Evolutionary conservation across 2,888 invertebrate genomes (phyloP), one percentile per base, ranked within the genome.

Genomic region (Rutpela maculata): DNA sequence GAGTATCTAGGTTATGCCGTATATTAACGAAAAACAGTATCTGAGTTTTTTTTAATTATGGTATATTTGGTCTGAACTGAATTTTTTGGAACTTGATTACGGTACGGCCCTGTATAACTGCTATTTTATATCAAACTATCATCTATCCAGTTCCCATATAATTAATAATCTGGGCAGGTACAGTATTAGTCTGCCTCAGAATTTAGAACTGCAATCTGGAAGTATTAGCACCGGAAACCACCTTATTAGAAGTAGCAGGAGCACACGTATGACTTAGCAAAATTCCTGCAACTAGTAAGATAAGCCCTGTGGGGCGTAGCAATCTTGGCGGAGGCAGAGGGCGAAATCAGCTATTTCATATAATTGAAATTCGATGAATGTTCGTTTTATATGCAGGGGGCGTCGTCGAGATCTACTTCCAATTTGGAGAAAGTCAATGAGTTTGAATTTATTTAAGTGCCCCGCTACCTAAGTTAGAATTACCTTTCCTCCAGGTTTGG

Each of bases 331-430:
- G 18, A 15, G 65, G 72, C 50, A 22, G 11, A 55, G n/a, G 72
- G 72, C 76, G 70, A 77, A 81, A 78, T 82, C 82, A 82, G 82
- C 82, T 74, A 81, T 82, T 82, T 78, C 74, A 75, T 75, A 78
- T 82, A 82, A 82, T 82, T 82, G 82, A 80, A 82, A 82, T 80
- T 80, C 82, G 81, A 82, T 82, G 78, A 80, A 77, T 76, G 76
- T 67, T 80, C 80, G 71, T 81, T 82, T 72, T 72, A 75, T 74
- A 82, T 82, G 80, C 82, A 75, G 78, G 73, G 76, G 57, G 76
- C 77, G 79, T 78, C 72, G 77, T 57, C 38, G 55, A 75, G 74
- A 80, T 80, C 79, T 75, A 78, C 77, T 80, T 81, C 79, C 81
- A 82, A 81, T 81, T 81, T 82, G 75, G 81, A 59, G 77, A 59